phyloP scores from a whole-genome alignment of 2,113 vertebrate genomes.

The Cichladusa arquata region DNA sequence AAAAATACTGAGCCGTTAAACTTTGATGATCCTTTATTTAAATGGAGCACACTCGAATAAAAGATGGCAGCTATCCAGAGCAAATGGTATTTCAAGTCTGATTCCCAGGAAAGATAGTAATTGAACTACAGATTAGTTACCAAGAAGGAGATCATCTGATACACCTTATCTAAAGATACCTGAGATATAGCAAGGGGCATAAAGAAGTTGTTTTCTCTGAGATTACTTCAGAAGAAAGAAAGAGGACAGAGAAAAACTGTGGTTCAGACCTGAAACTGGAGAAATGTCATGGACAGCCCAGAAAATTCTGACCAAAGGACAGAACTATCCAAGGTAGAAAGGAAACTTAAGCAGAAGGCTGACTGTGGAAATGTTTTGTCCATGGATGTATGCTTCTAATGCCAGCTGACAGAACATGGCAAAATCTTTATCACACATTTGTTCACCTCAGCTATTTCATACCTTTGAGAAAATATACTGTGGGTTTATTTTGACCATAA shows the following conservation, averaged over 20 bases:
- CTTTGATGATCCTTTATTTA: slow-evolving; percentile 9
- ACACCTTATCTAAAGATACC: background rate
- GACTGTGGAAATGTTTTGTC: background rate
- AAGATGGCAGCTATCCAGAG: slow-evolving; percentile 13
- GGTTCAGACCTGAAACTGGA: background rate
- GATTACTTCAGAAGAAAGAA: background rate
- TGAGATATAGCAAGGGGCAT: background rate
- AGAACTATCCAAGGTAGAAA: background rate
- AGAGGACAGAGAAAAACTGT: background rate
- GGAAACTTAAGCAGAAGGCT: background rate
- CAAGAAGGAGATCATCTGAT: background rate
- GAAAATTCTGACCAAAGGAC: background rate
- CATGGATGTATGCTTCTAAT: background rate
- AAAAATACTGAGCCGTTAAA: slow-evolving; percentile 51
- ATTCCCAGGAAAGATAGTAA: background rate
- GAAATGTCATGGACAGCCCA: background rate
- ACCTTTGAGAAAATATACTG: background rate
- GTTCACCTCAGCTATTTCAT: background rate
- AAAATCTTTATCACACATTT: background rate
- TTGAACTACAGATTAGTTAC: background rate
- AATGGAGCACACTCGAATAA: background rate
- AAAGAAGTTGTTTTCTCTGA: background rate
- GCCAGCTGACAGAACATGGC: background rate
- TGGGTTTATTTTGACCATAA: background rate
- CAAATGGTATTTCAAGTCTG: slow-evolving; percentile 22